Evolutionary conservation across 2,113 vertebrate genomes (phyloP).

Genomic region (Chaetodon trifascialis): DNA sequence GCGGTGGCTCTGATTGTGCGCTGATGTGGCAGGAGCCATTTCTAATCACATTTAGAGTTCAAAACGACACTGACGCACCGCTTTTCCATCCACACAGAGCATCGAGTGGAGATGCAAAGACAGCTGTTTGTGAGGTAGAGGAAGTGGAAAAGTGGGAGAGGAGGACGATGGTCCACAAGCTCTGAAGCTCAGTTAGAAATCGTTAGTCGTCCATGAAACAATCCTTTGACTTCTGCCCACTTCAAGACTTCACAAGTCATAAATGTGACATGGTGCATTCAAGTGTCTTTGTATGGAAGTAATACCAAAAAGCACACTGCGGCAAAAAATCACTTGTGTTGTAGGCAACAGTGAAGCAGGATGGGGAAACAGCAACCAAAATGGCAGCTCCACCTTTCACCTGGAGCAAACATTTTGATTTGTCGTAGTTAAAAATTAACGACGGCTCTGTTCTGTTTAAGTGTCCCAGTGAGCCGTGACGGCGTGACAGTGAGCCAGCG

Average conservation of each 20-base stretch:
- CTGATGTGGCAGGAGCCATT: conserved; percentile 19
- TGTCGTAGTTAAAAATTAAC: neutral
- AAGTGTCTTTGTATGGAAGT: conserved; percentile 31
- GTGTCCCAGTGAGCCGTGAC: neutral
- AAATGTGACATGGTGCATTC: conserved; percentile 33
- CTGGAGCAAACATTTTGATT: neutral
- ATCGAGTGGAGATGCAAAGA: neutral
- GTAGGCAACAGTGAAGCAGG: neutral
- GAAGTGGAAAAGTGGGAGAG: neutral
- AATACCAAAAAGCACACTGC: conserved; percentile 1
- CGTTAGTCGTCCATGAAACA: conserved; percentile 35
- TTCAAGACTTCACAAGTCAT: conserved; percentile 29
- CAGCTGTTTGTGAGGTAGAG: neutral
- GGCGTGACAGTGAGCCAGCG: no score
- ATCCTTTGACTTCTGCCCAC: conserved; percentile 45
- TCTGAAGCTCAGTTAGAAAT: conserved; percentile 2
- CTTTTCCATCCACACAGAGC: conserved; percentile 11
- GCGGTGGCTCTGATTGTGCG: conserved; percentile 32
- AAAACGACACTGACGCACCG: neutral
- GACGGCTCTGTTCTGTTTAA: neutral
- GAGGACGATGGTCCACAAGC: conserved; percentile 8
- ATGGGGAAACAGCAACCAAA: neutral
- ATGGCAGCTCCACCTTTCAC: conserved; percentile 15
- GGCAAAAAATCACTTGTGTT: neutral
- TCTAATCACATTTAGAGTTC: conserved; percentile 16